Evolutionary conservation across 2,888 invertebrate genomes (phyloP), one percentile per base, ranked within the genome.

Genomic region (Dasypogon diadema): DNA sequence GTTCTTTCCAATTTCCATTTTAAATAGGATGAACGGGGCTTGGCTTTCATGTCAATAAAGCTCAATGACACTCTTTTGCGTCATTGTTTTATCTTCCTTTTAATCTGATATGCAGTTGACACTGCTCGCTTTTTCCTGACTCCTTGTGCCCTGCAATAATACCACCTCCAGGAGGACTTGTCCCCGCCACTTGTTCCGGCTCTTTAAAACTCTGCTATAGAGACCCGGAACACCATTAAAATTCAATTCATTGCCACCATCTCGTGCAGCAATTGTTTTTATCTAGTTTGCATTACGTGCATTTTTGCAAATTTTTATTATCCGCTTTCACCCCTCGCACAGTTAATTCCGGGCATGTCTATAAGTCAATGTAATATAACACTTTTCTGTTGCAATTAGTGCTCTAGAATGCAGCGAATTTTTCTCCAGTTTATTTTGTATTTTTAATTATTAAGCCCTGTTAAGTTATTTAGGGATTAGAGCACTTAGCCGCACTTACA

Each of bases 81-180:
- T 63, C 63, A 63, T 63, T 63, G 63, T 42, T 63, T 63, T 63
- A 63, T 63, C 63, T 63, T 37, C 37, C 3, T 21, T 37, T 63
- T 63, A 63, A 63, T 63, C 63, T 63, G 63, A 63, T 63, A 63
- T 63, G 63, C 63, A 63, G 63, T 63, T 63, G 63, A 63, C 63
- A 63, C 63, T 26, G 18, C 26, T 56, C 24, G 6, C 24, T 22
- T 22, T 26, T 26, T n/a, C 34, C 34, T 16, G 12, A 30, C 16
- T 16, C 26, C 34, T 30, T 30, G 58, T 16, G 16, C 30, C 16
- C 2, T 14, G 30, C 26, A 58, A n/a, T 8, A 8, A 3, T 30
- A 30, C 26, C 18, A 37, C 18, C 14, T 18, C 48, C 5, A n/a
- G 3, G 12, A 12, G 12, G 48, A 48, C 48, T 48, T 48, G 48